These are phyloP conservation scores for Panzeria rudis DNA, from an alignment of 2,888 invertebrate genomes.

Conservation along the genomic window DNA sequence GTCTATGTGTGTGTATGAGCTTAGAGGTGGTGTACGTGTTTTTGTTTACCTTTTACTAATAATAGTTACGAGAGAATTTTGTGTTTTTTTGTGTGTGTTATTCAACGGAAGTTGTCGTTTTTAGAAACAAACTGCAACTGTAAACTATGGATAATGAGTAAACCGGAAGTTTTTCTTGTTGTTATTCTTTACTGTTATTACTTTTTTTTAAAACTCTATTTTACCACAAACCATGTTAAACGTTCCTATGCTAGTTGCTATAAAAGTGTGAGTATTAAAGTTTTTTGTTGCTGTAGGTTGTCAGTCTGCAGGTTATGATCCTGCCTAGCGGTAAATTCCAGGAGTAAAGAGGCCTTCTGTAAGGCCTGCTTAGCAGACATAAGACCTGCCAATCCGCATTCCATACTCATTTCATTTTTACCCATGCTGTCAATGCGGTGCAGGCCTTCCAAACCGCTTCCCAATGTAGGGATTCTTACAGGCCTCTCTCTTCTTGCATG, in stretches of 20 bases:
- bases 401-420: no score
- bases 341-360: no score
- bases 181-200: slow-evolving; percentile 32
- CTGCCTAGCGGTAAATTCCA: no score
- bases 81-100: slow-evolving; percentile 42
- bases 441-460: no score
- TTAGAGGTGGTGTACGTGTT: slow-evolving; percentile 29
- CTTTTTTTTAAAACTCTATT: slow-evolving; percentile 4
- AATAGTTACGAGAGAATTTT: slow-evolving; percentile 37
- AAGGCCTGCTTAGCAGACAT: no score
- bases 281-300: slow-evolving; percentile 35
- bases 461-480: no score
- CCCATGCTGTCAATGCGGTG: no score
- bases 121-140: slow-evolving; percentile 66
- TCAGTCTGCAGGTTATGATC: slow-evolving; percentile 59
- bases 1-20: not conserved
- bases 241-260: slow-evolving; percentile 20
- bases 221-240: slow-evolving; percentile 42
- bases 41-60: slow-evolving; percentile 56
- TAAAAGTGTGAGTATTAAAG: slow-evolving; percentile 45
- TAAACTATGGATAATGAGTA: slow-evolving; percentile 71
- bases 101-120: slow-evolving; percentile 72
- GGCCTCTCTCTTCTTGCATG: no score
- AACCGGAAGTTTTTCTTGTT: slow-evolving; percentile 68
- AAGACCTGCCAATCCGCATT: no score